Base-by-base conservation (phyloP, 1,140 invertebrate genomes). In the Caenorhabditis inopinata region DNA sequence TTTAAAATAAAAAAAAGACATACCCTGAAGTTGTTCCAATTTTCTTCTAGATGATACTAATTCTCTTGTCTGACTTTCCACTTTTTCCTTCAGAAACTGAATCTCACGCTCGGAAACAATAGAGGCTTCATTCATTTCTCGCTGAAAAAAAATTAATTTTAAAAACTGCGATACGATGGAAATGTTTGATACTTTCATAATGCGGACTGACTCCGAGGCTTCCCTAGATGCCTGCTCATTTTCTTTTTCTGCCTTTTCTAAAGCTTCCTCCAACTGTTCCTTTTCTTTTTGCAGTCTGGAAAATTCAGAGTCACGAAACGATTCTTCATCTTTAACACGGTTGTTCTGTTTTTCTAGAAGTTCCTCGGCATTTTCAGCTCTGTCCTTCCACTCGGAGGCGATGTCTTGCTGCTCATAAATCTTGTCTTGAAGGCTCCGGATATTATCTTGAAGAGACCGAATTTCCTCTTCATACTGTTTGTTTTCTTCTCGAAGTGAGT, bases 401-500 rank as follows among this genome's bases (percentile, higher is more conserved):
- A 25, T 51, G 16, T 78, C 51, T 18, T 53, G 38, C 9, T 46
- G 38, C 9, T 58, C 11, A 42, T 78, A 46, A n/a, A 78, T 11
- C 38, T 76, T 42, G 27, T 29, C 48, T 46, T 81, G 46, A 5
- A 76, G 38, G 29, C 18, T 29, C 21, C 74, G 74, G 14, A 76
- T 76, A 18, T 81, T 32, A 9, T 6, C 35, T 58, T 81, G 48
- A 29, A 81, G 29, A 3, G 29, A 32, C 12, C 45, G 18, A n/a
- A 77, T 25, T 46, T 76, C 47, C 48, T 81, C 75, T 74, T 81
- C 48, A 18, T 53, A 76, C 14, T 76, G 47, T n/a, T 27, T 12
- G 25, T 73, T 79, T 32, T 79, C 78, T 21, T 47, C 45, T 51
- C 78, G 45, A n/a, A 79, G 25, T 16, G 78, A 73, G 11, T 49